phyloP scores from a whole-genome alignment of 2,797 vertebrate species.

The Sphenopsis melanotis region DNA sequence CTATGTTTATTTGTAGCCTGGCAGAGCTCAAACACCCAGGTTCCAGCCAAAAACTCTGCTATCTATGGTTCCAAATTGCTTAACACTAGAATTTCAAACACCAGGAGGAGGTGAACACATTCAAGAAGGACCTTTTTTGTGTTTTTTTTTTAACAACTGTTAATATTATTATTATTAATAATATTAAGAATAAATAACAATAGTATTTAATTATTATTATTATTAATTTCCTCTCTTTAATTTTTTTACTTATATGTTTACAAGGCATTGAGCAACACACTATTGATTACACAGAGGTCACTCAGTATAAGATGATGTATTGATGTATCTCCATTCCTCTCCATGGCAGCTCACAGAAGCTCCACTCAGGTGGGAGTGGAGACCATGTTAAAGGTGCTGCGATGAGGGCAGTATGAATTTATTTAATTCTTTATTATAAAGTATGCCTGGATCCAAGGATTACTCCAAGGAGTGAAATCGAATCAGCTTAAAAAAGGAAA shows the following conservation, averaged over 20 bases:
- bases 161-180: neutral
- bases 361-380: neutral
- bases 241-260: neutral
- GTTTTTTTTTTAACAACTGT: neutral
- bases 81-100: slow-evolving; percentile 34
- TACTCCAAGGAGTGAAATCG: neutral
- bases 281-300: neutral
- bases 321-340: neutral
- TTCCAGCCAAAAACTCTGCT: slow-evolving; percentile 28
- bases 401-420: neutral
- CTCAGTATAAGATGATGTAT: neutral
- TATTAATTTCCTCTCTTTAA: neutral
- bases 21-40: slow-evolving; percentile 23
- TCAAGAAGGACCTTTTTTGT: neutral
- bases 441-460: neutral
- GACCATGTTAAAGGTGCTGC: neutral
- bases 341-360: neutral
- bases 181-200: too few species aligned
- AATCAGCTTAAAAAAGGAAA: neutral
- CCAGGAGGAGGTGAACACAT: neutral
- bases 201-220: too few species aligned
- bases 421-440: neutral
- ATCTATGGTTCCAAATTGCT: slow-evolving; percentile 27
- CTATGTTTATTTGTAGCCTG: slow-evolving; percentile 65
- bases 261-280: neutral